A percentile compares a stretch with the other conserved stretches of the same genome.
These are phyloP conservation scores for Synergus umbraculus DNA, from an alignment of 2,888 invertebrate species.

Conservation along the genomic window DNA sequence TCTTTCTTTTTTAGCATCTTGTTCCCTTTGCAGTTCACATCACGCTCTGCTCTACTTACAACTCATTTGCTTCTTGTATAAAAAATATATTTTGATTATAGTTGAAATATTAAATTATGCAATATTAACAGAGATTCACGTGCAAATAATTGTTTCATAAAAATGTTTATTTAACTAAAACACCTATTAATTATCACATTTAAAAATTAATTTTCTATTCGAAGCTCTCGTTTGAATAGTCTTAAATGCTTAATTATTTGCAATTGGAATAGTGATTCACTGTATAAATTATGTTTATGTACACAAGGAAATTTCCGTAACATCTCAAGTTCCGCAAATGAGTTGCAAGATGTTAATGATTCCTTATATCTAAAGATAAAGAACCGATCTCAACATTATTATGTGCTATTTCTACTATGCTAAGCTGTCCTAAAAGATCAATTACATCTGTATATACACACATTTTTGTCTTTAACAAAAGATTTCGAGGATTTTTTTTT, in stretches of 20 bases:
- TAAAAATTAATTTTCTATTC: background rate
- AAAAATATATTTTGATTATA: slow-evolving; percentile 48
- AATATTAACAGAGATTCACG: slow-evolving; percentile 24
- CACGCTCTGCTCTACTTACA: slow-evolving; percentile 59
- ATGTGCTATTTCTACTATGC: slow-evolving; percentile 41
- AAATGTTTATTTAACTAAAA: slow-evolving; percentile 28
- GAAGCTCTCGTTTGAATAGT: background rate
- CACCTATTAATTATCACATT: background rate
- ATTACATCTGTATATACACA: slow-evolving; percentile 37
- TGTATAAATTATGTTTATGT: slow-evolving; percentile 2
- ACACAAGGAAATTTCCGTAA: background rate
- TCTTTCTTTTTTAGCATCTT: slow-evolving; percentile 58
- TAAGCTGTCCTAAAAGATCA: slow-evolving; percentile 20
- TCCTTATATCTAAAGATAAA: slow-evolving; percentile 47
- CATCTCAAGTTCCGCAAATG: slow-evolving; percentile 51
- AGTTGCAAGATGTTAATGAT: slow-evolving; percentile 58
- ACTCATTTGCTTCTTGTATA: slow-evolving; percentile 57
- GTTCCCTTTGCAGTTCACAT: slow-evolving; percentile 62
- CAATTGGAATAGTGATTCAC: background rate
- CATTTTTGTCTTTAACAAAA: slow-evolving; percentile 44
- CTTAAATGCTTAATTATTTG: background rate
- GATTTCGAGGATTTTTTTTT: slow-evolving; percentile 20
- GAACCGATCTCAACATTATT: slow-evolving; percentile 55
- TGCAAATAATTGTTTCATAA: slow-evolving; percentile 15
- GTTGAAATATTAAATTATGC: slow-evolving; percentile 5